Percentiles rank a stretch among this genome's conserved stretches.
Evolutionary conservation across 2,888 invertebrate species (phyloP).

Genomic region (Galerucella calmariensis): DNA sequence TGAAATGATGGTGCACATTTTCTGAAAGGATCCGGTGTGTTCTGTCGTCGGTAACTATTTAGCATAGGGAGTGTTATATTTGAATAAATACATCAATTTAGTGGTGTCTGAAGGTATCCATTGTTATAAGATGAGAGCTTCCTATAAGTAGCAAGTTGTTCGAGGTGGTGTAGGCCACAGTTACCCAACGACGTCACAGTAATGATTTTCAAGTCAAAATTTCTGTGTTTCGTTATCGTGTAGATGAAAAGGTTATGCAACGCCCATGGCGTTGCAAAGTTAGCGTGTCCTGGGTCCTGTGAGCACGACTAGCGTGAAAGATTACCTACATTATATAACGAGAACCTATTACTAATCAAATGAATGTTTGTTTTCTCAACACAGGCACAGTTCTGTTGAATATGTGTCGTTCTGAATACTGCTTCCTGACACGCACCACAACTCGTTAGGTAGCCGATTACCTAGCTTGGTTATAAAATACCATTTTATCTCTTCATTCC

Average conservation of each 20-base stretch:
- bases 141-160: slow-evolving; percentile 54
- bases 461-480: slow-evolving; percentile 43
- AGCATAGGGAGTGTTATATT: slow-evolving; percentile 58
- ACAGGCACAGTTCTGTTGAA: slow-evolving; percentile 51
- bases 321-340: slow-evolving; percentile 59
- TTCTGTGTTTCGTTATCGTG: neutral
- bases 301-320: slow-evolving; percentile 59
- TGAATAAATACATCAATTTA: slow-evolving; percentile 55
- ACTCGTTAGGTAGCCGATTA: slow-evolving; percentile 45
- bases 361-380: slow-evolving; percentile 60
- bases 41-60: slow-evolving; percentile 48
- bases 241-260: slow-evolving; percentile 12
- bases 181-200: slow-evolving; percentile 12
- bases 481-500: slow-evolving; percentile 49
- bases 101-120: slow-evolving; percentile 55
- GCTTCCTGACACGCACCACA: slow-evolving; percentile 56
- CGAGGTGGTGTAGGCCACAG: slow-evolving; percentile 44
- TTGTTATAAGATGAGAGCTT: slow-evolving; percentile 58
- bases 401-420: slow-evolving; percentile 58
- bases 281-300: slow-evolving; percentile 52
- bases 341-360: slow-evolving; percentile 61
- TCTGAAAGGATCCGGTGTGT: slow-evolving; percentile 38
- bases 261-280: slow-evolving; percentile 37
- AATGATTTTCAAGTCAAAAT: neutral
- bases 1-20: slow-evolving; percentile 44